Conservation (phyloP, 2,888 invertebrate genomes). For the Epinotia nisella region DNA sequence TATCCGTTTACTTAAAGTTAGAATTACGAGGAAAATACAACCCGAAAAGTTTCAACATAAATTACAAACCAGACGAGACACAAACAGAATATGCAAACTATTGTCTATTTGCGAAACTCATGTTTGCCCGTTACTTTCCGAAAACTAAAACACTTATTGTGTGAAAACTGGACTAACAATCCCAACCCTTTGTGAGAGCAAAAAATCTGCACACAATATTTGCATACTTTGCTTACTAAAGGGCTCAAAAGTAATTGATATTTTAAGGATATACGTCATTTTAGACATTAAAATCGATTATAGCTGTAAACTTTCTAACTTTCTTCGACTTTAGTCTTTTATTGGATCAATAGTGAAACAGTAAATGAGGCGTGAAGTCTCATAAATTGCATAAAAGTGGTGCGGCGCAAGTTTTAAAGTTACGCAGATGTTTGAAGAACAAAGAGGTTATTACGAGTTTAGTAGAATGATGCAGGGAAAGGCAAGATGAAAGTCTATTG, state of each 20-base stretch:
- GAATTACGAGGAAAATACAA: background rate
- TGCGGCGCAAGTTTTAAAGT: slow-evolving; percentile 5
- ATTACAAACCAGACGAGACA: slow-evolving; percentile 2
- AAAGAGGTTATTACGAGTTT: slow-evolving; percentile 17
- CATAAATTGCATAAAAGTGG: slow-evolving; percentile 29
- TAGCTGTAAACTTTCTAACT: slow-evolving; percentile 32
- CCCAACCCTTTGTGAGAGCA: slow-evolving; percentile 25
- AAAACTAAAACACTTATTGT: slow-evolving; percentile 38
- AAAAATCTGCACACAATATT: slow-evolving; percentile 40
- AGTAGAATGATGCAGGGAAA: slow-evolving; percentile 12
- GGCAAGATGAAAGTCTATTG: background rate
- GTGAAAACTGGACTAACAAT: slow-evolving; percentile 5
- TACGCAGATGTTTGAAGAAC: slow-evolving; percentile 29
- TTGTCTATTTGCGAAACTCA: slow-evolving; percentile 22
- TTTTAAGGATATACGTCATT: slow-evolving; percentile 1
- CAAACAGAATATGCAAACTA: slow-evolving; percentile 5
- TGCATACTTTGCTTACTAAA: slow-evolving; percentile 25
- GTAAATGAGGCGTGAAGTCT: slow-evolving; percentile 10
- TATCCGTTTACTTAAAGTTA: too few species aligned
- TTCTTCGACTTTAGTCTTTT: slow-evolving; percentile 12
- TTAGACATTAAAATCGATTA: background rate
- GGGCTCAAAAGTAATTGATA: background rate
- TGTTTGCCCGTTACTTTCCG: slow-evolving; percentile 40
- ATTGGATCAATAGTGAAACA: slow-evolving; percentile 38
- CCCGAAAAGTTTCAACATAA: background rate